Evolutionary conservation across 2,888 invertebrate species (phyloP), one percentile per base, ranked within the genome.

Genomic region (Temnothorax unifasciatus): DNA sequence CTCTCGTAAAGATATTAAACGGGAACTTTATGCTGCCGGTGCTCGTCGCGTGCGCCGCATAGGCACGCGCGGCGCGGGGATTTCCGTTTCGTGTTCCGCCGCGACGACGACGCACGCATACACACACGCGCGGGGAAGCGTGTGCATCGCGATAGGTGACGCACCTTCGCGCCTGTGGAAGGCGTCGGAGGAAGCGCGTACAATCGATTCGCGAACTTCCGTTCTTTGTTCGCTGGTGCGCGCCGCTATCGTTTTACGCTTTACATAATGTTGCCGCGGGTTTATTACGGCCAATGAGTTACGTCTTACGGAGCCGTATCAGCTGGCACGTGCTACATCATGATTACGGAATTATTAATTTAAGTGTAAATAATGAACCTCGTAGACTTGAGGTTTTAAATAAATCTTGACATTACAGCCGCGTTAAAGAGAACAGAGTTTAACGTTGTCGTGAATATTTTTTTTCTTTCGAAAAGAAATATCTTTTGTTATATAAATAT

Each of bases 1-100:
- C 88, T 88, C 93, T 92, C 93, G 92, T 94, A 94, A 93, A 94
- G 93, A 94, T 94, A 94, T 94, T 94, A 94, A 94, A 94, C 92
- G 93, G 93, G 93, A 93, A 93, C 93, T 93, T 94, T 94, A 94
- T 93, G 93, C 93, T 92, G 92, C 92, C 88, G 86, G 86, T 63
- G 68, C 47, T 77, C 68, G 81, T 86, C 85, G 84, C 85, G 90
- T 85, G 87, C 81, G 85, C 79, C 41, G 83, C 85, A 69, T 83
- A 77, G 69, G 82, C 79, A 61, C 81, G 73, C 86, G 85, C 85
- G 82, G 82, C 85, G 75, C 81, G 64, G 75, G 83, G 86, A 90
- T 85, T 89, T 89, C 89, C 90, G 87, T 86, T 86, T 86, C 81
- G 84, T 83, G 89, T 89, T 82, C 47, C 84, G 69, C 44, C 83